Evolutionary conservation across 2,888 invertebrate genomes (phyloP), one percentile per base, ranked within the genome.

Genomic region (Erpobdella octoculata): DNA sequence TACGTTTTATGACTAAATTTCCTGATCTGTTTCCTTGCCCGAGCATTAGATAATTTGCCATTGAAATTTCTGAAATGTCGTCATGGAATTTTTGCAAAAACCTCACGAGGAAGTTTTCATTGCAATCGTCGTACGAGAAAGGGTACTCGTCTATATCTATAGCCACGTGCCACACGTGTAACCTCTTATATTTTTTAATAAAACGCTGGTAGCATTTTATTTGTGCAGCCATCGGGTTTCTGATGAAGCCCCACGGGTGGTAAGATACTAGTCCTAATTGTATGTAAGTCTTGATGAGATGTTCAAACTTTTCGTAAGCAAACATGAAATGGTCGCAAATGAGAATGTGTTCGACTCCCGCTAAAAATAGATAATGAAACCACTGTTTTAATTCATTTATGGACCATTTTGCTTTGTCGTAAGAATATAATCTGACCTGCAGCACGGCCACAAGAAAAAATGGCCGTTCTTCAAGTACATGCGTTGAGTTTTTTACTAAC

Each of bases 71-170:
- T 41, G 48, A 69, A 21, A 74, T 64, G 35, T 68, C 46, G 12
- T 48, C 68, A 25, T 67, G 64, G 18, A 70, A 31, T 4, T 53
- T 64, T 21, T 70, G 58, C 21, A 76, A 71, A 48, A 72, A 76
- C 9, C 75, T 69, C 28, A 70, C 59, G 21, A 78, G 72, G 58
- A 75, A 78, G 18, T 72, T 72, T 61, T 74, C 75, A 21, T 66
- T 28, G 28, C 28, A 59, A 71, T 77, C 77, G 18, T 59, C 65
- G 18, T 64, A 66, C n/a, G 73, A 61, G 70, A 73, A 77, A 18
- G 78, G 78, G 62, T 76, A 77, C 72, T 77, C 77, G 59, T 78
- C 78, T 73, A 78, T 77, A 46, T 77, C 78, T 18, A 78, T 68
- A 9, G 74, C 72, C 31, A 76, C 74, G 64, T 76, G 75, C 78